These are phyloP conservation scores for Notarius quadriscutis DNA, from an alignment of 2,113 vertebrate species.

Conservation along the genomic window DNA sequence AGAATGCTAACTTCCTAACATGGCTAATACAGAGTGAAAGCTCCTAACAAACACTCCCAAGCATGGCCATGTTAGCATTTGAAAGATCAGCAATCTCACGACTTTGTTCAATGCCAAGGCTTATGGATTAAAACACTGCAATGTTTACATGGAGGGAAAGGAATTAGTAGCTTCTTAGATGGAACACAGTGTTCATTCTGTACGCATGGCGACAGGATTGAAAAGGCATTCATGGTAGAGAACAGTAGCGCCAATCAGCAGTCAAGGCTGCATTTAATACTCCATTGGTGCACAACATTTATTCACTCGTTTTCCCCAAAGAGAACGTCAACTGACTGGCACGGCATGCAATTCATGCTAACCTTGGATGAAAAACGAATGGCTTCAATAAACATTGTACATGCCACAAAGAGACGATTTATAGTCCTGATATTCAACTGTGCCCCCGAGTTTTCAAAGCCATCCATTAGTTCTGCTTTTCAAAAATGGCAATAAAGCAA, in stretches of 20 bases:
- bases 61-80: neutral
- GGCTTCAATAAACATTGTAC: neutral
- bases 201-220: neutral
- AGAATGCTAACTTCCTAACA: neutral
- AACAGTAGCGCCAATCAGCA: constrained; percentile 15
- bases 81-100: neutral
- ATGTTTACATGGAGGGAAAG: neutral
- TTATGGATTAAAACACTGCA: neutral
- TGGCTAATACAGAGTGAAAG: neutral
- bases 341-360: neutral
- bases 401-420: neutral
- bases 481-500: neutral
- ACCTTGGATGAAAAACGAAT: constrained; percentile 32
- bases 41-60: neutral
- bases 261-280: constrained; percentile 29
- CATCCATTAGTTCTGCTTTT: neutral
- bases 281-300: neutral
- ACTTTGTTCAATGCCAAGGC: neutral
- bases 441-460: neutral
- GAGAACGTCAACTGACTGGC: constrained; percentile 9
- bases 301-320: neutral
- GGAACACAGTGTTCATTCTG: neutral
- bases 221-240: neutral
- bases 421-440: neutral
- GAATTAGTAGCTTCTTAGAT: neutral